These are phyloP conservation scores for Gallinago paraguaiae DNA, from an alignment of 2,113 vertebrate species.

Conservation along the genomic window DNA sequence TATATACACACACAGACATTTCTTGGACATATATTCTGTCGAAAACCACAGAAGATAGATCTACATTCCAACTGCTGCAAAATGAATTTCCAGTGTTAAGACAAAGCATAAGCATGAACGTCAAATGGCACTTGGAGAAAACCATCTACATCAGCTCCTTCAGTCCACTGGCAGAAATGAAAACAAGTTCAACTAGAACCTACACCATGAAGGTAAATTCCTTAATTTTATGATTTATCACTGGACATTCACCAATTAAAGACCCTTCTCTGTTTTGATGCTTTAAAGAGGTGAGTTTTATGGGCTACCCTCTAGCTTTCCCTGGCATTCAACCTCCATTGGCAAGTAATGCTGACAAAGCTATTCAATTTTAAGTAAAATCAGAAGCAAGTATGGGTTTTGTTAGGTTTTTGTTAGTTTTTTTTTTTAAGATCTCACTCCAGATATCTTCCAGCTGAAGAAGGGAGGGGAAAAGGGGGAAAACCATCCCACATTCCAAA, in stretches of 20 bases:
- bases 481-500: background rate
- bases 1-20: accelerated
- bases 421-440: background rate
- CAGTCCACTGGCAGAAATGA: background rate
- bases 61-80: background rate
- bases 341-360: background rate
- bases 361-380: background rate
- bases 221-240: background rate
- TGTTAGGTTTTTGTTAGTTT: background rate
- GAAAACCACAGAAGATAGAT: background rate
- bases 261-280: background rate
- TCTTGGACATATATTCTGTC: background rate
- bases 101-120: background rate
- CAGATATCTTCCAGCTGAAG: background rate
- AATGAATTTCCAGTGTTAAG: background rate
- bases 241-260: background rate
- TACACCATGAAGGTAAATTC: background rate
- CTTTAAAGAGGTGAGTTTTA: background rate
- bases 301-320: background rate
- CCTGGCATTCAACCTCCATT: background rate
- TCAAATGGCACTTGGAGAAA: background rate
- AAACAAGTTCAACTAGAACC: background rate
- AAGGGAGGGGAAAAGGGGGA: background rate
- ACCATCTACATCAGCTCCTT: background rate
- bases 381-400: background rate